Percentiles rank a stretch among this genome's conserved stretches.
These are phyloP conservation scores for Phytoseiulus persimilis DNA, from an alignment of 2,888 invertebrate genomes.

Conservation along the genomic window DNA sequence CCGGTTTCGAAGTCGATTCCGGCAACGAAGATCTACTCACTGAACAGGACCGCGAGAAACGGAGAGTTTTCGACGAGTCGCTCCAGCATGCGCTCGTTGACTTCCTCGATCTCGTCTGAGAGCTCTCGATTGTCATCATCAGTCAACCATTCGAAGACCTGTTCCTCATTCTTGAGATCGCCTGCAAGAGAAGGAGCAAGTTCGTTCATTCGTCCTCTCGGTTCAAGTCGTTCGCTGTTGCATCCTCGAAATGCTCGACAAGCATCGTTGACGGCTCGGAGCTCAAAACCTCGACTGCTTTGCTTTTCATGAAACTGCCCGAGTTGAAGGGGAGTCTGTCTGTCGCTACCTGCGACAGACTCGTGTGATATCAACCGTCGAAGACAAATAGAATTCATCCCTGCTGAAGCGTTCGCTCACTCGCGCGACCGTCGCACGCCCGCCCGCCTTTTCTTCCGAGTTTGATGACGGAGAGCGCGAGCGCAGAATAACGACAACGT, in stretches of 20 bases:
- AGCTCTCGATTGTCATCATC: conserved; percentile 86
- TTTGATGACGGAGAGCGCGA: neutral
- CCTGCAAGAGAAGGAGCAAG: conserved; percentile 55
- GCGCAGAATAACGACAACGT: neutral
- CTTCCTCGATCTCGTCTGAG: conserved; percentile 86
- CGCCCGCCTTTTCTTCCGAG: neutral
- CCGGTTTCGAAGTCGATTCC: no score
- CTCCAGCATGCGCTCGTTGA: conserved; percentile 73
- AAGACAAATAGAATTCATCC: neutral
- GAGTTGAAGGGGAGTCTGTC: neutral
- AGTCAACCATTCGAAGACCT: conserved; percentile 80
- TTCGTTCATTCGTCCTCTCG: neutral
- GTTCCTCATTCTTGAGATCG: conserved; percentile 81
- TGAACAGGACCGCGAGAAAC: conserved; percentile 80
- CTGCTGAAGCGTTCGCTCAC: neutral
- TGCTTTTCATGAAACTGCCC: neutral
- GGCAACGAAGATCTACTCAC: no score
- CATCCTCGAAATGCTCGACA: neutral
- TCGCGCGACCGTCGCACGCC: neutral
- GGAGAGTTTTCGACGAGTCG: conserved; percentile 74
- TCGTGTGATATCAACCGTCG: neutral
- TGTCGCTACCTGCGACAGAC: neutral
- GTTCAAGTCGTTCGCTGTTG: neutral
- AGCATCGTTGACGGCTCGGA: neutral
- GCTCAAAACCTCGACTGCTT: neutral